Base-by-base conservation (phyloP, 1,140 invertebrate genomes). In the Prorops nasuta region DNA sequence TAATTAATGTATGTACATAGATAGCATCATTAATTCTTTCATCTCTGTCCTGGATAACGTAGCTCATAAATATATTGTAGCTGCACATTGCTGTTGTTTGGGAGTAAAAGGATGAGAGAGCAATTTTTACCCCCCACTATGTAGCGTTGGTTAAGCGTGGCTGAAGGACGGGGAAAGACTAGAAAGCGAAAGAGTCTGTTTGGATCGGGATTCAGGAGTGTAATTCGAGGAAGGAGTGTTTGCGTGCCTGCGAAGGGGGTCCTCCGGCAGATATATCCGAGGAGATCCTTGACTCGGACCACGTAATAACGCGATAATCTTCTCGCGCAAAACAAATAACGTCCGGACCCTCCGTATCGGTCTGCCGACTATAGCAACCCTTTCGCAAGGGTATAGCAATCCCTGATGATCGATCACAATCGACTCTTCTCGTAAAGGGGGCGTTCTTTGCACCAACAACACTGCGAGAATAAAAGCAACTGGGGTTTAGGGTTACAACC, bases 291-390 rank as follows among this genome's bases (percentile, higher is more conserved):
- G 62, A 66, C 59, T 64, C 51, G 58, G 21, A 42, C 46, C 44
- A 52, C 59, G 60, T 64, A 68, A 70, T 69, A 67, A 70, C 62
- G 58, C 58, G 60, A 66, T 70, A 70, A 70, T 70, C 67, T 66
- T 61, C 56, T 64, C 58, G 66, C 56, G 62, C 51, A 64, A 67
- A 70, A 68, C 66, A 68, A 70, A 68, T 67, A 69, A 59, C 54
- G 38, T 44, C 53, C 21, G 31, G 20, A 10, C 24, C n/a, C n/a
- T n/a, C n/a, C n/a, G n/a, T n/a, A 16, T 49, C 46, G 19, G 24
- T 41, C 16, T 12, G 16, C 16, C 22, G 53, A n/a, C n/a, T n/a
- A 10, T 4, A 28, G 10, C 56, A 70, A 68, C 67, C 66, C 67
- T 70, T 68, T 64, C 37, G 48, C 32, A 38, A 36, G 53, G 50